Conservation (phyloP, 2,113 vertebrate genomes). For the Megaceryle maxima region DNA sequence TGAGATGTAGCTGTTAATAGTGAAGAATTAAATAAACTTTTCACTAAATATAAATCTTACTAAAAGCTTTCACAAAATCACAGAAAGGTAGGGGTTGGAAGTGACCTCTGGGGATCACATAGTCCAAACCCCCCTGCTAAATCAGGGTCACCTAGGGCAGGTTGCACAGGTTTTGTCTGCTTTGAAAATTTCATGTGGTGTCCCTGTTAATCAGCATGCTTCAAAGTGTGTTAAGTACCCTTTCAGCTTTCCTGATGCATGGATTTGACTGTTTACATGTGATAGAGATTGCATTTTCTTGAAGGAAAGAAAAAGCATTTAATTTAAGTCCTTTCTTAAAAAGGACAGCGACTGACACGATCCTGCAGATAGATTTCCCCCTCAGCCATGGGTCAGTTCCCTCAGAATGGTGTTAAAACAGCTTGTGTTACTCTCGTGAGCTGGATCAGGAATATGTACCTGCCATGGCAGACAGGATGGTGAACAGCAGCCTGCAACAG, state of each 20-base stretch:
- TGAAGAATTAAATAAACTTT: neutral
- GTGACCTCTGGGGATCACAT: too few species aligned
- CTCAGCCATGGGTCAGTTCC: neutral
- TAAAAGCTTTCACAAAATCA: neutral
- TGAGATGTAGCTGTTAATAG: neutral
- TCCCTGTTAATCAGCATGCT: neutral
- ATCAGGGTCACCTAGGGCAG: too few species aligned
- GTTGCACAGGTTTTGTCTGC: too few species aligned
- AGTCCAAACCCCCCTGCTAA: too few species aligned
- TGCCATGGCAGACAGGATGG: neutral
- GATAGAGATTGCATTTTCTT: neutral
- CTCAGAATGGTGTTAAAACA: neutral
- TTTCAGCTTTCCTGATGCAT: neutral
- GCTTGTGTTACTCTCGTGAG: neutral
- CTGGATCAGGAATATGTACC: neutral
- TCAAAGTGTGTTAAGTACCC: neutral
- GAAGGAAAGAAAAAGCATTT: neutral
- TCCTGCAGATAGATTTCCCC: neutral
- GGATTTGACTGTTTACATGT: neutral
- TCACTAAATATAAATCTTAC: neutral
- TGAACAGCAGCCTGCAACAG: neutral
- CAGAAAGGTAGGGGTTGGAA: too few species aligned
- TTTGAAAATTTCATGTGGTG: neutral
- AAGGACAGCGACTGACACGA: neutral
- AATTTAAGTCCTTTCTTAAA: neutral